Evolutionary conservation across 2,797 vertebrate genomes (phyloP), one percentile per base, ranked within the genome.

Genomic region (Hylomyscus alleni): DNA sequence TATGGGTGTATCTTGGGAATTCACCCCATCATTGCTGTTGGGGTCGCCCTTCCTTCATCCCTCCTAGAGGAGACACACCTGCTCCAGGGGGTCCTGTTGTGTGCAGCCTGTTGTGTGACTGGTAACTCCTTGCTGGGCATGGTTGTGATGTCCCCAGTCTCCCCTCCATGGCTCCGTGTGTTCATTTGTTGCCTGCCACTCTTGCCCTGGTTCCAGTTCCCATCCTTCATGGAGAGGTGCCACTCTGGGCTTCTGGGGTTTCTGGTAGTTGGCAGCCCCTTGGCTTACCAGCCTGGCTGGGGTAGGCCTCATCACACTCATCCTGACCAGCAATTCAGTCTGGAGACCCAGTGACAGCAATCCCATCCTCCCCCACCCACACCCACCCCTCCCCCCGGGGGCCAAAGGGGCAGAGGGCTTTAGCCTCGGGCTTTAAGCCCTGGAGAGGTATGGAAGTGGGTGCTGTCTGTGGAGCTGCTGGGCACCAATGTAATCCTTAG

Each of bases 1-100:
- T 65, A 1, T 93, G 95, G 77, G 96, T 76, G 91, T 94, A 67
- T 93, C 94, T 97, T 47, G 52, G 97, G 96, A 65, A 89, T 96
- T 93, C 93, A 88, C 86, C 87, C 54, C 86, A 50, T 91, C 95
- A 60, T 88, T 9, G 34, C 96, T 93, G 54, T 89, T 1, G 94
- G 97, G 97, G 92, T 94, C 96, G 19, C n/a, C 24, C 50, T 87
- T 95, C 26, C 24, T 50, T 89, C 93, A 11, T 89, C 87, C 5
- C 56, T 73, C 37, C 95, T 3, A 7, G 87, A 19, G 26, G 94
- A 86, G 94, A 87, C 60, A 19, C 0, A 58, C 77, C 54, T 93
- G 69, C 95, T 95, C 8, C 13, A 58, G 87, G 81, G 52, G 34
- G 81, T 6, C 54, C 62, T 40, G 73, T 40, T 4, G 6, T 81